Conservation (phyloP, 2,888 invertebrate species). For the Hyposoter didymator region DNA sequence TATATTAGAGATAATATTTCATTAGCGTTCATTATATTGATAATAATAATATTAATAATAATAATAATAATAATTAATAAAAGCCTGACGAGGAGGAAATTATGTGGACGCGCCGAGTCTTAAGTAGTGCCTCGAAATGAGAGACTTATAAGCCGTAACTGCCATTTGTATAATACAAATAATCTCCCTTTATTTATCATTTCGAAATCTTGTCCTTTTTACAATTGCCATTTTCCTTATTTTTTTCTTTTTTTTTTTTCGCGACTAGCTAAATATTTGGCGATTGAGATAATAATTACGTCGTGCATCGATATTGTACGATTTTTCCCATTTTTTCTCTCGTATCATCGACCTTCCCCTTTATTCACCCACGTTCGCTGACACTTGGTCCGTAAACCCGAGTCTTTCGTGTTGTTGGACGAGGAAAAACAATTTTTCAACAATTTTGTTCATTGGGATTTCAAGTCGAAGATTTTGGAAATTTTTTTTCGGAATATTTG, state of each 20-base stretch:
- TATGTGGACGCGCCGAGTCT: conserved; percentile 36
- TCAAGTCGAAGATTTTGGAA: no score
- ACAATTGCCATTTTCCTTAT: background rate
- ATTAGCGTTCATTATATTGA: conserved; percentile 66
- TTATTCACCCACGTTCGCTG: conserved; percentile 35
- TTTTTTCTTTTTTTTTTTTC: no score
- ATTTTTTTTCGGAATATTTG: no score
- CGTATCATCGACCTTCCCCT: conserved; percentile 40
- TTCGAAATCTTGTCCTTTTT: background rate
- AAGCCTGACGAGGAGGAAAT: conserved; percentile 44
- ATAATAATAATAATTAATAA: conserved; percentile 36
- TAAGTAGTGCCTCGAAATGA: conserved; percentile 52
- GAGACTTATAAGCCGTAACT: conserved; percentile 70
- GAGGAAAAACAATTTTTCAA: no score
- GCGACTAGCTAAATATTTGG: conserved; percentile 39
- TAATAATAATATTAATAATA: conserved; percentile 30
- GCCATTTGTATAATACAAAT: conserved; percentile 67
- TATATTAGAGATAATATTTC: conserved; percentile 77
- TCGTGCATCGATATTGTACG: conserved; percentile 21
- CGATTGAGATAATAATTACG: conserved; percentile 32
- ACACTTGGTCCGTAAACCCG: no score
- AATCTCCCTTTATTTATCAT: conserved; percentile 42
- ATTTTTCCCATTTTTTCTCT: conserved; percentile 23
- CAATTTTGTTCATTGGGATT: no score
- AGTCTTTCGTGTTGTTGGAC: no score